Evolutionary conservation across 2,797 vertebrate genomes (phyloP).

Genomic region (Smutsia temminckii): DNA sequence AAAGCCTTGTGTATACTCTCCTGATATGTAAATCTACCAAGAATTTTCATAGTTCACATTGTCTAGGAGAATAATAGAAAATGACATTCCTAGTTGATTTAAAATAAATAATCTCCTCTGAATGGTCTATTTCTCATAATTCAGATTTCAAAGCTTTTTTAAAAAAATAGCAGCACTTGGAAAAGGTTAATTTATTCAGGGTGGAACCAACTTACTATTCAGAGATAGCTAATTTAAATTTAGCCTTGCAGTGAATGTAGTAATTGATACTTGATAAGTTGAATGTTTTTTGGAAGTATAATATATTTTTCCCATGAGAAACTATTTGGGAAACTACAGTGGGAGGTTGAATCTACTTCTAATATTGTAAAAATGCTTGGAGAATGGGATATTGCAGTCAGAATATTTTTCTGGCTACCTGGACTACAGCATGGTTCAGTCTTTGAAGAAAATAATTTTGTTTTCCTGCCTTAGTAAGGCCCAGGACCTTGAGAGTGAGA

Average conservation of each 20-base stretch:
- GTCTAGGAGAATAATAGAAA: slow-evolving; percentile 75
- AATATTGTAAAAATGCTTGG: background rate
- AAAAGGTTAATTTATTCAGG: slow-evolving; percentile 71
- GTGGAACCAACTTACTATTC: slow-evolving; percentile 70
- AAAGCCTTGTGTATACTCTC: slow-evolving; percentile 69
- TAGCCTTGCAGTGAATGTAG: slow-evolving; percentile 18
- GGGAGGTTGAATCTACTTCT: background rate
- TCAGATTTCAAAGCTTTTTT: slow-evolving; percentile 70
- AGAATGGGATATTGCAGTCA: background rate
- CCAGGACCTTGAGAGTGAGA: background rate
- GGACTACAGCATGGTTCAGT: background rate
- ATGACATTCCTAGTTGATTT: slow-evolving; percentile 54
- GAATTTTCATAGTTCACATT: slow-evolving; percentile 70
- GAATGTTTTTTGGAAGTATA: slow-evolving; percentile 33
- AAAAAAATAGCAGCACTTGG: slow-evolving; percentile 54
- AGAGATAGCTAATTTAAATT: slow-evolving; percentile 56
- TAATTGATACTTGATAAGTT: slow-evolving; percentile 36
- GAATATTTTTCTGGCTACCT: background rate
- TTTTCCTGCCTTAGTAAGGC: background rate
- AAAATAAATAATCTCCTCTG: slow-evolving; percentile 5
- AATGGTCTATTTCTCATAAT: slow-evolving; percentile 52
- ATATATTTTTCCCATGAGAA: slow-evolving; percentile 47
- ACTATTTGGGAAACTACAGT: slow-evolving; percentile 26
- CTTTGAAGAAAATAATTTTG: slow-evolving; percentile 13
- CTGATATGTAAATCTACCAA: slow-evolving; percentile 43